Conservation (phyloP, 2,888 invertebrate genomes). For the Esperia sulphurella region DNA sequence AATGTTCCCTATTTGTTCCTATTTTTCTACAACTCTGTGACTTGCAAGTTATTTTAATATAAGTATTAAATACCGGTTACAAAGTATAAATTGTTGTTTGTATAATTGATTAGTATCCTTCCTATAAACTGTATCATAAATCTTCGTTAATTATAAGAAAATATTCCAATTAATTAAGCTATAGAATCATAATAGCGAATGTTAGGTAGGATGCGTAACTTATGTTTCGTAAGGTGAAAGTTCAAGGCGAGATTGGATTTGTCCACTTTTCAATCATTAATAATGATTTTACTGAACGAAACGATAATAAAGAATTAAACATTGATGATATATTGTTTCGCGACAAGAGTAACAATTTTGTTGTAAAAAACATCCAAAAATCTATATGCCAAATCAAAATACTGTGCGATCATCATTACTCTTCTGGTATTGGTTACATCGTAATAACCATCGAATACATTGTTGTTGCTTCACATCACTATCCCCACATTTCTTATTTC, state of each 20-base stretch:
- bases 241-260: slow-evolving; percentile 2
- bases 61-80: slow-evolving; percentile 1
- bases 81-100: slow-evolving; percentile 3
- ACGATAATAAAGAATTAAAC: neutral
- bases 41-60: too few species aligned
- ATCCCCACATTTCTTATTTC: slow-evolving; percentile 58
- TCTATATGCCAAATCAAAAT: neutral
- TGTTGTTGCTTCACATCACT: slow-evolving; percentile 10
- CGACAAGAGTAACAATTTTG: slow-evolving; percentile 5
- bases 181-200: neutral
- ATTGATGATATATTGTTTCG: slow-evolving; percentile 2
- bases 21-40: too few species aligned
- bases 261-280: slow-evolving; percentile 3
- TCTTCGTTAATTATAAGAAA: neutral
- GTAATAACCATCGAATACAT: neutral
- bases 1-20: too few species aligned
- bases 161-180: neutral
- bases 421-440: neutral
- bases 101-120: slow-evolving; percentile 3
- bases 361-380: slow-evolving; percentile 2
- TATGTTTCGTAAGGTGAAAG: slow-evolving; percentile 10
- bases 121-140: neutral
- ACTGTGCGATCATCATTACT: neutral
- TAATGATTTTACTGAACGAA: neutral
- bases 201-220: slow-evolving; percentile 4